Evolutionary conservation across 53 echinoderm and acorn worm species (phyloP).

Genomic region (Apostichopus leukothele): DNA sequence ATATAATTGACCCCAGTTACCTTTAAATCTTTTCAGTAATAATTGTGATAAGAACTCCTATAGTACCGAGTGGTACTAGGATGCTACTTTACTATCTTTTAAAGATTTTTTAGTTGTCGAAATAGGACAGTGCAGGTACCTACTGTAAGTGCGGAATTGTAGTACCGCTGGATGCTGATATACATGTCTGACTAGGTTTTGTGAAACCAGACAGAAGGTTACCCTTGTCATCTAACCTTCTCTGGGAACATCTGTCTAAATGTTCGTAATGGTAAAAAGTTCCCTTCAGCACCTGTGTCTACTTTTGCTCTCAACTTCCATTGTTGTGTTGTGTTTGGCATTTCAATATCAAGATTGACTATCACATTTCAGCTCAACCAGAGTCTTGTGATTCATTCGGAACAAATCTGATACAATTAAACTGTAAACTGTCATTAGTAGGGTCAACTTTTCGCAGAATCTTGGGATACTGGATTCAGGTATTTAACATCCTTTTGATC

Average conservation of each 20-base stretch:
- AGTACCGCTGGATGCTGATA: slow-evolving; percentile 32
- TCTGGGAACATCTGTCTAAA: slow-evolving; percentile 22
- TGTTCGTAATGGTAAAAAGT: background rate
- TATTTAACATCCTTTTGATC: too few species aligned
- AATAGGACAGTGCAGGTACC: background rate
- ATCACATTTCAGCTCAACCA: too few species aligned
- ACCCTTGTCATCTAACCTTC: background rate
- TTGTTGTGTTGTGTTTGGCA: background rate
- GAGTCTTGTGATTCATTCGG: too few species aligned
- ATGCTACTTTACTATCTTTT: too few species aligned
- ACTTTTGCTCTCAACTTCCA: slow-evolving; percentile 24
- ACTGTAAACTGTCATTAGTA: too few species aligned
- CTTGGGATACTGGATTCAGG: too few species aligned
- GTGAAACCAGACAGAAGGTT: background rate
- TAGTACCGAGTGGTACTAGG: too few species aligned
- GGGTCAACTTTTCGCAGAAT: too few species aligned
- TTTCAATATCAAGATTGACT: background rate
- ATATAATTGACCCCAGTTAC: too few species aligned
- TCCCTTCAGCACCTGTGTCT: slow-evolving; percentile 23
- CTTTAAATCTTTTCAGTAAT: too few species aligned
- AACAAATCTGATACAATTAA: too few species aligned
- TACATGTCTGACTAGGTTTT: slow-evolving; percentile 23
- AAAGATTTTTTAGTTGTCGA: background rate
- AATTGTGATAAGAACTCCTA: too few species aligned
- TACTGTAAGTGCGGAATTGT: background rate